Evolutionary conservation across 2,113 vertebrate genomes (phyloP).

Genomic region (Bagarius yarrelli): DNA sequence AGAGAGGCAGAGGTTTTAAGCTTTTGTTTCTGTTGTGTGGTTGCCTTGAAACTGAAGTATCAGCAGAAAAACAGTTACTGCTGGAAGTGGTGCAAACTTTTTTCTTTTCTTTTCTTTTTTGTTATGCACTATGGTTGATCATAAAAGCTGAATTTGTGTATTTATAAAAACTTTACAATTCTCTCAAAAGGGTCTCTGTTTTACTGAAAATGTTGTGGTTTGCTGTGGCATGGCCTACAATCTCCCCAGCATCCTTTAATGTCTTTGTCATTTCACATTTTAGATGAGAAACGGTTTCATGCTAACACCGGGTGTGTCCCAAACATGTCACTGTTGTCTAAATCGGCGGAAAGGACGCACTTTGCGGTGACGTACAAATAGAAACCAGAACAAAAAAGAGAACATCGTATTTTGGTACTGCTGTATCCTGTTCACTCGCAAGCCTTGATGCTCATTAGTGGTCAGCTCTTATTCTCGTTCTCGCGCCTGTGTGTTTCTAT

Average conservation of each 20-base stretch:
- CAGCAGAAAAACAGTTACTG: background rate
- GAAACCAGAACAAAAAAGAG: background rate
- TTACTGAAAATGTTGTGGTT: background rate
- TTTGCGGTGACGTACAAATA: slow-evolving; percentile 15
- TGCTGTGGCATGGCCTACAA: background rate
- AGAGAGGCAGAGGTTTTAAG: too few species aligned
- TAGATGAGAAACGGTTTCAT: background rate
- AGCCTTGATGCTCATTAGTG: slow-evolving; percentile 27
- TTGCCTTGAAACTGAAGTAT: background rate
- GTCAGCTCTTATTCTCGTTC: slow-evolving; percentile 59
- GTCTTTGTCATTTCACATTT: slow-evolving; percentile 48
- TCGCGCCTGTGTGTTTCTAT: slow-evolving; percentile 59
- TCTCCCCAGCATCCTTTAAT: slow-evolving; percentile 61
- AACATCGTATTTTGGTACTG: background rate
- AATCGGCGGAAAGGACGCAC: background rate
- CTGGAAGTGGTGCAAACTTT: background rate
- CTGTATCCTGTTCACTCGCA: background rate
- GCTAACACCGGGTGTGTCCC: slow-evolving; percentile 17
- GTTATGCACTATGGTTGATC: background rate
- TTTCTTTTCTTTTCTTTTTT: background rate
- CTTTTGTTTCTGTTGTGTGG: background rate
- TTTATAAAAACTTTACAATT: slow-evolving; percentile 1
- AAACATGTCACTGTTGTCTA: background rate
- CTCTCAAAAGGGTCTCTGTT: slow-evolving; percentile 3
- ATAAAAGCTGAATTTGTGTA: slow-evolving; percentile 15